These are phyloP conservation scores for Cebuella pygmaea DNA, from an alignment of 2,797 vertebrate species.

Conservation along the genomic window DNA sequence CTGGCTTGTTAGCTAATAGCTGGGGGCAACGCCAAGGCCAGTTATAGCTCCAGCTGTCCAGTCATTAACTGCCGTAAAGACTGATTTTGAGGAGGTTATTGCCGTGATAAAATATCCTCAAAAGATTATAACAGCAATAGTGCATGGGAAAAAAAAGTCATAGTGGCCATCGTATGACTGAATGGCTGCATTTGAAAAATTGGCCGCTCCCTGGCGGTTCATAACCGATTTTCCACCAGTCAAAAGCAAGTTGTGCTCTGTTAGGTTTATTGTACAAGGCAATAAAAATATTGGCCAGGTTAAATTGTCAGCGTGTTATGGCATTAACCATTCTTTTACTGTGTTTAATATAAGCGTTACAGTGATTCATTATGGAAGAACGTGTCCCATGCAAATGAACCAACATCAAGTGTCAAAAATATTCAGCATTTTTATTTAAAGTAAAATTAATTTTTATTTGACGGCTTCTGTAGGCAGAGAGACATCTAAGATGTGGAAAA, in stretches of 20 bases:
- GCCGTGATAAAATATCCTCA: constrained; percentile 90
- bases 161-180: constrained; percentile 87
- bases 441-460: constrained; percentile 78
- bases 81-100: constrained; percentile 90
- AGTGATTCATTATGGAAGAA: constrained; percentile 86
- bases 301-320: constrained; percentile 88
- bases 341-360: constrained; percentile 88
- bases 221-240: constrained; percentile 91
- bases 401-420: constrained; percentile 80
- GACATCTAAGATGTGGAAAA: constrained; percentile 62
- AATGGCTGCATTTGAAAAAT: constrained; percentile 91
- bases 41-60: constrained; percentile 90
- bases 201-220: constrained; percentile 89
- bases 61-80: constrained; percentile 90
- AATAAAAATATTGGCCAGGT: constrained; percentile 92
- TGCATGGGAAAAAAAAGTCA: constrained; percentile 85
- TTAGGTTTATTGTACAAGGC: constrained; percentile 91
- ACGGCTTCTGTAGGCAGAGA: constrained; percentile 67
- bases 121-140: constrained; percentile 91
- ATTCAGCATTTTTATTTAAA: constrained; percentile 72
- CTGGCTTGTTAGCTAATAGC: constrained; percentile 89
- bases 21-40: constrained; percentile 88
- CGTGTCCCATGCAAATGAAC: constrained; percentile 85
- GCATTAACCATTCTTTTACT: constrained; percentile 89
- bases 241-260: constrained; percentile 91